A percentile compares a stretch with the other conserved stretches of the same genome.
Evolutionary conservation across 1,140 invertebrate genomes (phyloP).

Genomic region (Sipha flava): DNA sequence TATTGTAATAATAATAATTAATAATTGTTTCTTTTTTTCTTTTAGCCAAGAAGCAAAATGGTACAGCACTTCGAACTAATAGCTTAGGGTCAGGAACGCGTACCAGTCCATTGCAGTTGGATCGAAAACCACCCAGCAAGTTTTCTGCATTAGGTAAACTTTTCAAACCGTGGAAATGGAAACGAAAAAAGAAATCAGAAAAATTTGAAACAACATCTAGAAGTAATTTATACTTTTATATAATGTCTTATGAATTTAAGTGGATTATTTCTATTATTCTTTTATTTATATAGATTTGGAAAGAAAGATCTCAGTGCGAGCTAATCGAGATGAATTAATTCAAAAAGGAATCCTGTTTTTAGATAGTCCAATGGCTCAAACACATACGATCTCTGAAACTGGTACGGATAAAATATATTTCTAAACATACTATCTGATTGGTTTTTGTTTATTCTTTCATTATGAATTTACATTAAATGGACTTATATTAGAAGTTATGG

Average conservation of each 20-base stretch:
- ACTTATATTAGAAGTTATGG: too few species aligned
- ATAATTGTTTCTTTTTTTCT: too few species aligned
- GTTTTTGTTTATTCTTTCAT: too few species aligned
- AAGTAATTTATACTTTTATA: constrained; percentile 57
- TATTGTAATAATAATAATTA: too few species aligned
- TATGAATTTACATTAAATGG: too few species aligned
- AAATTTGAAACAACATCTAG: constrained; percentile 91
- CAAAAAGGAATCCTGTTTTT: constrained; percentile 90
- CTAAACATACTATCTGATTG: too few species aligned
- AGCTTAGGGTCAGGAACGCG: constrained; percentile 69
- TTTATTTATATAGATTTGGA: constrained; percentile 72
- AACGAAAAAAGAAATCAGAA: constrained; percentile 96
- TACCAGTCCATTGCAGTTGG: constrained; percentile 59
- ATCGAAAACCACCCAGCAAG: constrained; percentile 70
- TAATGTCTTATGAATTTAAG: not conserved
- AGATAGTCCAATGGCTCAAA: constrained; percentile 60
- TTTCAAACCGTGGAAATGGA: constrained; percentile 98
- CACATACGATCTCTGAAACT: constrained; percentile 30
- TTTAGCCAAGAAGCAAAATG: constrained; percentile 89
- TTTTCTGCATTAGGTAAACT: constrained; percentile 86
- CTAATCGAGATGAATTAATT: constrained; percentile 91
- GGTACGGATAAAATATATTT: constrained; percentile 1
- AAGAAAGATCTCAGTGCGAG: constrained; percentile 93
- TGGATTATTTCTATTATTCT: constrained; percentile 35
- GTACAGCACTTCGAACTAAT: constrained; percentile 72